Percentiles rank a stretch among this genome's conserved stretches.
phyloP scores from a whole-genome alignment of 2,113 vertebrate genomes.

The Myanophis thanlyinensis region DNA sequence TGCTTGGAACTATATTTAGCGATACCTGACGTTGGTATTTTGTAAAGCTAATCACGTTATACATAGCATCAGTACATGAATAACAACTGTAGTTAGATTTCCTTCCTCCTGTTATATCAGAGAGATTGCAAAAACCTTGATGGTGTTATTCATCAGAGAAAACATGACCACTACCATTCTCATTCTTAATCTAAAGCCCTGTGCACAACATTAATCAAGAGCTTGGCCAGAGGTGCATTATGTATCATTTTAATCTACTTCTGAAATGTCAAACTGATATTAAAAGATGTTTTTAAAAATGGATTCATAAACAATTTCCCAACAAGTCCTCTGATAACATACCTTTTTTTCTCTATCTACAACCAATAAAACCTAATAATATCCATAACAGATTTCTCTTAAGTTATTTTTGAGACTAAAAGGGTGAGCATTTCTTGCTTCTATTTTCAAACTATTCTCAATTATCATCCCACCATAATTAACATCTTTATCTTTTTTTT shows the following conservation, averaged over 20 bases:
- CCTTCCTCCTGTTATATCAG: background rate
- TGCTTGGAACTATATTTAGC: background rate
- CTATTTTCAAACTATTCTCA: background rate
- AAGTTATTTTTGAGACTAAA: background rate
- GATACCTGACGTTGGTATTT: background rate
- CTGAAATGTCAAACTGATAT: slow-evolving; percentile 1
- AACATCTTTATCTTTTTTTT: background rate
- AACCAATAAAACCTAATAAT: background rate
- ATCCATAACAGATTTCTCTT: background rate
- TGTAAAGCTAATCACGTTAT: background rate
- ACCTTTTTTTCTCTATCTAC: background rate
- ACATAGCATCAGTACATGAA: background rate
- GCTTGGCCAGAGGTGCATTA: background rate
- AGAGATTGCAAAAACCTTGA: background rate
- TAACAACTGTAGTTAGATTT: background rate
- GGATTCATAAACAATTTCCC: slow-evolving; percentile 5
- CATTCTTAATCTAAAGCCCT: background rate
- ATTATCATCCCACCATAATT: background rate
- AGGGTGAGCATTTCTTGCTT: background rate
- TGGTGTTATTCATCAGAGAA: background rate
- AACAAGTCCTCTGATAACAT: background rate
- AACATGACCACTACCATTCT: background rate
- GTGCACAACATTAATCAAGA: background rate
- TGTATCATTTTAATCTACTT: slow-evolving; percentile 6
- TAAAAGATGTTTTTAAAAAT: slow-evolving; percentile 2